Evolutionary conservation across 2,113 vertebrate species (phyloP).

Genomic region (Clinocottus analis): DNA sequence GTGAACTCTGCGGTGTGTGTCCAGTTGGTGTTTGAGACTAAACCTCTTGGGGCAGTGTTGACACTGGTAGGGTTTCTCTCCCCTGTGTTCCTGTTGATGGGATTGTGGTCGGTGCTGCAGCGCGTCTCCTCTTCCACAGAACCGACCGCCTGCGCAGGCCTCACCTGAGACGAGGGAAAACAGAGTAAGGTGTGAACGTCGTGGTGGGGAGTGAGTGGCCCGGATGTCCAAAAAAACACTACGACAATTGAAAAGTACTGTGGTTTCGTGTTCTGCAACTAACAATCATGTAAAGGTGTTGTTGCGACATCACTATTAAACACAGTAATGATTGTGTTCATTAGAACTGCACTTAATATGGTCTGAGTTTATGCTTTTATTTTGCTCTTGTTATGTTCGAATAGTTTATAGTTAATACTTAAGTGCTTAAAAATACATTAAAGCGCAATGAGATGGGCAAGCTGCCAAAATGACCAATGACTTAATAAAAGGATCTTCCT

Average conservation of each 20-base stretch:
- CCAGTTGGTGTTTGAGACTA: slow-evolving; percentile 90
- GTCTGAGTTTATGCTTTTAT: not conserved
- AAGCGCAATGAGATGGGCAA: not conserved
- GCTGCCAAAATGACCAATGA: not conserved
- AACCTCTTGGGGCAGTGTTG: slow-evolving; percentile 85
- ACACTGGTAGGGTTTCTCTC: slow-evolving; percentile 84
- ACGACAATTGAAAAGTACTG: not conserved
- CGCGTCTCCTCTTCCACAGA: slow-evolving; percentile 55
- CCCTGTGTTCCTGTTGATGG: slow-evolving; percentile 61
- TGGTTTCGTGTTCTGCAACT: not conserved
- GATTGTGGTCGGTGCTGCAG: slow-evolving; percentile 49
- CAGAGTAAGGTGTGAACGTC: slow-evolving; percentile 23
- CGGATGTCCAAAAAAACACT: not conserved
- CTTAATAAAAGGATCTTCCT: not conserved
- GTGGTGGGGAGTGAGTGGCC: not conserved
- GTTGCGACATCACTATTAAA: not conserved
- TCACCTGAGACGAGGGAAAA: slow-evolving; percentile 51
- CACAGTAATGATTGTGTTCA: not conserved
- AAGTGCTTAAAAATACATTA: not conserved
- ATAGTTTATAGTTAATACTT: not conserved
- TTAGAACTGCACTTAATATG: not conserved
- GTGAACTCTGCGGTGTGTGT: slow-evolving; percentile 88
- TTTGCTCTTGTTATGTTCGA: not conserved
- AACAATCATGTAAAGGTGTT: not conserved
- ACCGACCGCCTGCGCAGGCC: slow-evolving; percentile 54